These are phyloP conservation scores for Dendrocincla fuliginosa DNA, from an alignment of 2,797 vertebrate species.

Conservation along the genomic window DNA sequence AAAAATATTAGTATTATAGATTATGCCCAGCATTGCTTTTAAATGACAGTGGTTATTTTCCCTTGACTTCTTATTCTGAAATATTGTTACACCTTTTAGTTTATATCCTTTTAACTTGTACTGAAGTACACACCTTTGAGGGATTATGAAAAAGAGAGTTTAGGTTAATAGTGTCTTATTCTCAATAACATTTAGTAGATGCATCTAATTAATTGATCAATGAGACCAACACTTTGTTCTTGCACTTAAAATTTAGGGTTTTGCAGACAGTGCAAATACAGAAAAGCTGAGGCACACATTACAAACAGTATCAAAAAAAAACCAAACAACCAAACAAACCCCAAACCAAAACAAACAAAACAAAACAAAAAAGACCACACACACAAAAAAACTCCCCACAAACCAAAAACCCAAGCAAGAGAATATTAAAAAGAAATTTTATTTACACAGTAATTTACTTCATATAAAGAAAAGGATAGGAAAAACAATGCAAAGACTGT, in stretches of 20 bases:
- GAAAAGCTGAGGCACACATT: neutral
- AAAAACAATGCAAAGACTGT: neutral
- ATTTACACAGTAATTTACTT: neutral
- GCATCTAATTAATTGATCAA: slow-evolving; percentile 28
- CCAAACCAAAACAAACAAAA: neutral
- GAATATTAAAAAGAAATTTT: neutral
- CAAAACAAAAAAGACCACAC: neutral
- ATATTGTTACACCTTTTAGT: slow-evolving; percentile 1
- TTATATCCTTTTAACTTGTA: slow-evolving; percentile 18
- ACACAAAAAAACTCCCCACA: neutral
- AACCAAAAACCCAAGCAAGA: neutral
- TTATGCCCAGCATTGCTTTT: slow-evolving; percentile 11
- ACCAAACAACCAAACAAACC: no score
- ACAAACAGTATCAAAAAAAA: neutral
- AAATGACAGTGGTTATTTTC: slow-evolving; percentile 30
- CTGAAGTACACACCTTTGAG: neutral
- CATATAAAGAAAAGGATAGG: neutral
- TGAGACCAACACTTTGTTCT: slow-evolving; percentile 3
- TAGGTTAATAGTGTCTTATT: neutral
- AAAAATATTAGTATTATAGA: slow-evolving; percentile 32
- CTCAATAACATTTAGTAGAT: neutral
- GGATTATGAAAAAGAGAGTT: neutral
- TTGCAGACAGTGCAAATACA: neutral
- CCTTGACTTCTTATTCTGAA: slow-evolving; percentile 1
- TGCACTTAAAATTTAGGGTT: neutral